These are phyloP conservation scores for Dufourea novaeangliae DNA, from an alignment of 1,140 invertebrate species.

Conservation along the genomic window DNA sequence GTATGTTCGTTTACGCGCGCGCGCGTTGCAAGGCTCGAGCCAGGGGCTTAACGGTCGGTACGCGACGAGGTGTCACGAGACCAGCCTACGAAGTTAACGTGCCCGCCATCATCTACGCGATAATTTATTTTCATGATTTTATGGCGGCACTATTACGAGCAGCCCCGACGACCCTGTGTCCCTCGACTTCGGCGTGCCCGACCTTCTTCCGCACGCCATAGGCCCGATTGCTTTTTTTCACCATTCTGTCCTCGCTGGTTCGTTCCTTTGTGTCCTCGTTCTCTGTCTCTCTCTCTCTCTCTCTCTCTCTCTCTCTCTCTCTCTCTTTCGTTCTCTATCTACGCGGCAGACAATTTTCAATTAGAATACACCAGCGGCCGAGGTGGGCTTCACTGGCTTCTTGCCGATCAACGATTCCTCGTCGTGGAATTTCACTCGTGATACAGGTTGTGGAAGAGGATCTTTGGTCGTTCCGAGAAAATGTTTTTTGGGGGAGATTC, in stretches of 20 bases:
- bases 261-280: constrained; percentile 10
- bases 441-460: no score
- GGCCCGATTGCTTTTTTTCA: constrained; percentile 14
- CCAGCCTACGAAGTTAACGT: constrained; percentile 30
- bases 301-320: no score
- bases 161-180: constrained; percentile 32
- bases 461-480: no score
- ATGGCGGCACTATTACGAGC: constrained; percentile 53
- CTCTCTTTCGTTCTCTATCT: no score
- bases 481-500: no score
- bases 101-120: constrained; percentile 67
- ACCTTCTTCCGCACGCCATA: constrained; percentile 19
- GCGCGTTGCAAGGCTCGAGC: no score
- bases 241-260: not conserved
- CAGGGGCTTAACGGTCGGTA: constrained; percentile 8
- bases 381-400: not conserved
- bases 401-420: not conserved
- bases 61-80: constrained; percentile 26
- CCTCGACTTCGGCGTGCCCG: constrained; percentile 17
- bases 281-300: no score
- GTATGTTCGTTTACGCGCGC: constrained; percentile 4
- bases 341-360: not conserved
- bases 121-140: constrained; percentile 76
- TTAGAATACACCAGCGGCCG: constrained; percentile 14
- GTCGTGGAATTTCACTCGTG: no score